Conservation (phyloP, 2,113 vertebrate species). For the Nycticebus coucang region DNA sequence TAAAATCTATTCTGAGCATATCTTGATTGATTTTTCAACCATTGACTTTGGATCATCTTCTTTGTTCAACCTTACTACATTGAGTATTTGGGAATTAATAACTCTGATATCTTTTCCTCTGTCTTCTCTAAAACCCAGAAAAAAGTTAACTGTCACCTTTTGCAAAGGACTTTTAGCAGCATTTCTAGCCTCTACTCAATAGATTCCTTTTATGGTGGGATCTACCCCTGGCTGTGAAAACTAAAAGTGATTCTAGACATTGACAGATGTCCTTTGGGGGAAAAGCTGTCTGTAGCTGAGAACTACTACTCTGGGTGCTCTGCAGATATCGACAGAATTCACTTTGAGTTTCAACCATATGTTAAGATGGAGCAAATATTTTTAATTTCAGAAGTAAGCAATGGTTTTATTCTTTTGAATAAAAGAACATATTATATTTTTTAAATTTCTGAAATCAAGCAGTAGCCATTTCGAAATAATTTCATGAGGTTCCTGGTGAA, state of each 20-base stretch:
- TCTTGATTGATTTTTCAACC: neutral
- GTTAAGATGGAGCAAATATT: neutral
- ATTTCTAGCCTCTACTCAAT: neutral
- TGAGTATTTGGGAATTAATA: neutral
- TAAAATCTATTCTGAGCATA: neutral
- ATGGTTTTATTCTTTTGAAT: neutral
- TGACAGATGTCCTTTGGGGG: neutral
- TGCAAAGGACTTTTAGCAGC: neutral
- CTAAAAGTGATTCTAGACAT: neutral
- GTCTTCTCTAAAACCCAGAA: neutral
- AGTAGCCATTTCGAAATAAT: neutral
- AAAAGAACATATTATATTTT: neutral
- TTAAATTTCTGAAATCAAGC: neutral
- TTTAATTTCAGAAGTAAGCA: constrained; percentile 26
- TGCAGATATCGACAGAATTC: constrained; percentile 22
- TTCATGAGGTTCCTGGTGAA: neutral
- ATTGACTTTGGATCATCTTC: neutral
- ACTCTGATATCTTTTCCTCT: neutral
- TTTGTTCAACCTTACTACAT: neutral
- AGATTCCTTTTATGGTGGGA: neutral
- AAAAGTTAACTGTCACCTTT: neutral
- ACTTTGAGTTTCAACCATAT: neutral
- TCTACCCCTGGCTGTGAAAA: neutral
- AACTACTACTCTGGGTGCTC: neutral
- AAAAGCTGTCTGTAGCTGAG: neutral